phyloP scores from a whole-genome alignment of 1,140 invertebrate genomes.

The Zaprionus nigranus region DNA sequence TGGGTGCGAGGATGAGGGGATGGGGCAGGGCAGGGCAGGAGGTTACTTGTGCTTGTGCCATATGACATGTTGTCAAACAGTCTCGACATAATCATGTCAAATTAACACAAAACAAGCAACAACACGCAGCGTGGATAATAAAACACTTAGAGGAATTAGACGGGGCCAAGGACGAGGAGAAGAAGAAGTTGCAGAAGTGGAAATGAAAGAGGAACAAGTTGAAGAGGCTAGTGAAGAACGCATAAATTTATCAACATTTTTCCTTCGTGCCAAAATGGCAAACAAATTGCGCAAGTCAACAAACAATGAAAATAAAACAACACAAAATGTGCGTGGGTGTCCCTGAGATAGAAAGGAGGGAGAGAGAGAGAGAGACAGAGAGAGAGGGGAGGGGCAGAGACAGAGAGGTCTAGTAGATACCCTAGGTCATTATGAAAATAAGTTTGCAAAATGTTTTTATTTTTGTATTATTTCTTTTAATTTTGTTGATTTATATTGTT shows the following conservation, averaged over 20 bases:
- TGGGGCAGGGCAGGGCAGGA: background rate
- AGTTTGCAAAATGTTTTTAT: background rate
- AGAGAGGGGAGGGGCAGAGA: too few relatives aligned
- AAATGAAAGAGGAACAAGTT: background rate
- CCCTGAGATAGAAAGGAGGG: background rate
- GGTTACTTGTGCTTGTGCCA: slow-evolving; percentile 30
- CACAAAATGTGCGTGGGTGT: background rate
- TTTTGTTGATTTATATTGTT: background rate
- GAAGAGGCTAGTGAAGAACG: slow-evolving; percentile 1
- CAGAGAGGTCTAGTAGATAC: background rate
- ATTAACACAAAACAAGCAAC: slow-evolving; percentile 66
- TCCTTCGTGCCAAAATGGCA: slow-evolving; percentile 31
- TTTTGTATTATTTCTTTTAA: background rate
- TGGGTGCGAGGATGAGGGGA: background rate
- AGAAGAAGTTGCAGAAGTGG: background rate
- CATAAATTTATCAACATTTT: slow-evolving; percentile 43
- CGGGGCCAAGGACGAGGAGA: slow-evolving; percentile 36
- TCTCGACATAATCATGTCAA: slow-evolving; percentile 82
- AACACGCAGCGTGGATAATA: slow-evolving; percentile 55
- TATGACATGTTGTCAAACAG: slow-evolving; percentile 80
- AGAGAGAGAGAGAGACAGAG: background rate
- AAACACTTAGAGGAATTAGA: slow-evolving; percentile 73
- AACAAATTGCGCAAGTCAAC: slow-evolving; percentile 29
- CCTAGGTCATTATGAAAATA: background rate
- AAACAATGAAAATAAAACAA: slow-evolving; percentile 8